Conservation (phyloP, 2,113 vertebrate species). For the Chlorodrepanis virens region DNA sequence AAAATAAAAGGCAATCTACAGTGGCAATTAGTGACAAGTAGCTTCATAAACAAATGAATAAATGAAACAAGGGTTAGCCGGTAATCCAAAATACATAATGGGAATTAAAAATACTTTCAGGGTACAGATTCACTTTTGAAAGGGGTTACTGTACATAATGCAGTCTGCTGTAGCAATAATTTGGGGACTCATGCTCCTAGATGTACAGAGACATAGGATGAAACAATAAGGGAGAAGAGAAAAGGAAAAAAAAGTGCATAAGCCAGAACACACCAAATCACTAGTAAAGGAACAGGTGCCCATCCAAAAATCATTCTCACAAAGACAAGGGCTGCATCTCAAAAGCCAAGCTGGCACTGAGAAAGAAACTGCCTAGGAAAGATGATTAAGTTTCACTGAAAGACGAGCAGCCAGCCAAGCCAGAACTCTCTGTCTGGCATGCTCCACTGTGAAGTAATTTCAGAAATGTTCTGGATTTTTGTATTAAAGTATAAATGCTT, state of each 20-base stretch:
- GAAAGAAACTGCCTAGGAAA: not conserved
- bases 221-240: not conserved
- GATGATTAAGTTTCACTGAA: not conserved
- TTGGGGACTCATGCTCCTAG: not conserved
- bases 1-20: not conserved
- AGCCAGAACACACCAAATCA: not conserved
- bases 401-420: not conserved
- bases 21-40: not conserved
- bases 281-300: not conserved
- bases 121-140: not conserved
- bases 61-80: not conserved
- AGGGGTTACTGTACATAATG: not conserved
- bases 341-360: not conserved
- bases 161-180: not conserved
- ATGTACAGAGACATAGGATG: not conserved
- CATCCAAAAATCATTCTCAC: not conserved
- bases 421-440: not conserved
- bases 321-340: not conserved
- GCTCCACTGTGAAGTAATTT: not conserved
- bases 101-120: not conserved
- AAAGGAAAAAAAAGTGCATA: not conserved
- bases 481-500: not conserved
- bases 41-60: not conserved
- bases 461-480: not conserved
- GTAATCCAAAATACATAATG: not conserved